A percentile compares a stretch with the other conserved stretches of the same genome.
phyloP scores from a whole-genome alignment of 2,797 vertebrate species.

The Diplodus sargus region DNA sequence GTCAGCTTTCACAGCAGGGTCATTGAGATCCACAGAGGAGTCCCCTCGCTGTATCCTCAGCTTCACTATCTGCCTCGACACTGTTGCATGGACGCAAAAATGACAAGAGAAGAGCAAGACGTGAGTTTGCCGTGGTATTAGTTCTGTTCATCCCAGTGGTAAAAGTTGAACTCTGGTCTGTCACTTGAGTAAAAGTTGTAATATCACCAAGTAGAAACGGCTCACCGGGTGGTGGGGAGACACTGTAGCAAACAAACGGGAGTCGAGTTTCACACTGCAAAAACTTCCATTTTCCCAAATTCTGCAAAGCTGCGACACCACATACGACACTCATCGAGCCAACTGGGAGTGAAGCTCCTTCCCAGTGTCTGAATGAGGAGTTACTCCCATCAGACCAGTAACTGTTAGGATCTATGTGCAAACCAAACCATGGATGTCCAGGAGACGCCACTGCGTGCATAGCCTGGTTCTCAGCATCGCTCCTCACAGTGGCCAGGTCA shows the following conservation, averaged over 20 bases:
- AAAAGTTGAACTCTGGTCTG: no score
- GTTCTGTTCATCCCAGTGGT: neutral
- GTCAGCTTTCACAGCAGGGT: no score
- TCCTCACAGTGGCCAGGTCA: slow-evolving; percentile 31
- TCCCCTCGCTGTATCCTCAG: neutral
- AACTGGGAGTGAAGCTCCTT: fast-evolving
- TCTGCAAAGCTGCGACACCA: neutral
- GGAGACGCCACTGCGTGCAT: neutral
- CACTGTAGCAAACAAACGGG: no score
- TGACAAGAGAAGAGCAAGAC: no score
- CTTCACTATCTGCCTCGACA: neutral
- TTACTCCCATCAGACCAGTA: slow-evolving; percentile 43
- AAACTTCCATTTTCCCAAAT: neutral
- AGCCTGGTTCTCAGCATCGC: neutral
- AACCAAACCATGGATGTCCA: slow-evolving; percentile 39
- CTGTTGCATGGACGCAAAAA: no score
- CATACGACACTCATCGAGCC: neutral
- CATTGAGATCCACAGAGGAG: no score
- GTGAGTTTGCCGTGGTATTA: no score
- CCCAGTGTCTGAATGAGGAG: neutral
- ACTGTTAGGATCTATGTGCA: neutral
- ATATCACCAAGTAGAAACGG: no score
- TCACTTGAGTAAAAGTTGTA: no score
- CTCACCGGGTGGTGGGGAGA: neutral
- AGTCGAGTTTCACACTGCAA: no score